Evolutionary conservation across 2,888 invertebrate genomes (phyloP), one percentile per base, ranked within the genome.

Genomic region (Subacronicta megacephala): DNA sequence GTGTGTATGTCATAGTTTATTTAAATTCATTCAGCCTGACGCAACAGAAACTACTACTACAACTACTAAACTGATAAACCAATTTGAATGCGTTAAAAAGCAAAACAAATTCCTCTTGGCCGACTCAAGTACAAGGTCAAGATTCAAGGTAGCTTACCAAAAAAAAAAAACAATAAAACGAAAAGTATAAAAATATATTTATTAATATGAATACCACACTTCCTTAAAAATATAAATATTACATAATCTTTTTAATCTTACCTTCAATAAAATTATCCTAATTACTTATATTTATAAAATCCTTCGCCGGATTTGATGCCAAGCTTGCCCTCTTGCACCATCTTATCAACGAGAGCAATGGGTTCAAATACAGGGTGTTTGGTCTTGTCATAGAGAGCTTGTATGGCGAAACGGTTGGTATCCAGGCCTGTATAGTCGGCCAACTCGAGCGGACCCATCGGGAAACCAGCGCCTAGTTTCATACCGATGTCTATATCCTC

Each of bases 401-500:
- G 66, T 31, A 97, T 82, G 78, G 98, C 97, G 79, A 96, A 96
- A 79, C 96, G 95, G 56, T 95, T 95, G 5, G 97, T 97, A 84
- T 98, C 98, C 12, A 97, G 91, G 0, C 98, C 98, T 0, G 97
- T 97, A 85, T 97, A 98, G 91, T 98, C 75, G 0, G 75, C 75
- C 41, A 75, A 23, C 53, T 75, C 77, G 62, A 98, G 95, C 0
- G 98, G 98, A 3, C 98, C 98, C 98, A 98, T 98, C 5, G 98
- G 98, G 87, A 98, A 96, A 0, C 97, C 97, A 12, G 98, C 97
- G 6, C 98, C 98, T 1, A 98, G 91, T 85, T 98, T 98, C 98
- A 98, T 98, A 0, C 98, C 98, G 9, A 95, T 96, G 80, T 98
- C 98, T 56, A 98, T 97, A 87, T 98, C 98, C 61, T 94, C 89